Evolutionary conservation across 2,888 invertebrate species (phyloP), one percentile per base, ranked within the genome.

Genomic region (Drosophila koepferae): DNA sequence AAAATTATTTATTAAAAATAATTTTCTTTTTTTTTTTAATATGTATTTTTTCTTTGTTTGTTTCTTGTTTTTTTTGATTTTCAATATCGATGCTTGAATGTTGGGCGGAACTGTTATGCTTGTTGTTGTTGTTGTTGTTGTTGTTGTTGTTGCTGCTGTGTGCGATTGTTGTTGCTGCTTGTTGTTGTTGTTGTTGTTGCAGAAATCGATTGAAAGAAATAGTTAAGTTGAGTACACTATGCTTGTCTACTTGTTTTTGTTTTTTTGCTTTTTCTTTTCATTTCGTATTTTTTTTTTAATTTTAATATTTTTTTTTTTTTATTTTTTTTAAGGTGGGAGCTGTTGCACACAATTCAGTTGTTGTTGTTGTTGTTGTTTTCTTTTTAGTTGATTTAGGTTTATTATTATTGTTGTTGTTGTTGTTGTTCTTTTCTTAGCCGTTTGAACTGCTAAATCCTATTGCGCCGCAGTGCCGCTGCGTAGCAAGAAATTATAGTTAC

Each of bases 261-360:
- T 14, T 4, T 54, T 40, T 20, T 12, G 12, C 12, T n/a, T n/a
- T 41, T 41, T 2, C 6, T n/a, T 55, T 28, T 12, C 53, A 40
- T 69, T 74, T 14, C n/a, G 49, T 41, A 61, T 53, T 68, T 68
- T 40, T 64, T 63, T 69, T 46, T 65, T 5, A 5, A 55, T 77
- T 65, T n/a, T 36, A 8, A 7, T 28, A 18, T 9, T 81, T 80
- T 53, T 16, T 0, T 16, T 60, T 66, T 49, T 55, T 53, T 56
- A 38, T 43, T 48, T 28, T 61, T 67, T 12, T n/a, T 48, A 82
- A 85, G 85, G 85, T 85, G 85, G 85, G 85, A 85, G 86, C 86
- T 72, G 89, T 85, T 85, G 84, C 85, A 81, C 84, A 86, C 89
- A 88, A 75, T 83, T 88, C 89, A 88, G 86, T 86, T 84, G 63